These are phyloP conservation scores for Lytechinus pictus DNA, from an alignment of 35 echinoderm and acorn worm genomes.

Conservation along the genomic window DNA sequence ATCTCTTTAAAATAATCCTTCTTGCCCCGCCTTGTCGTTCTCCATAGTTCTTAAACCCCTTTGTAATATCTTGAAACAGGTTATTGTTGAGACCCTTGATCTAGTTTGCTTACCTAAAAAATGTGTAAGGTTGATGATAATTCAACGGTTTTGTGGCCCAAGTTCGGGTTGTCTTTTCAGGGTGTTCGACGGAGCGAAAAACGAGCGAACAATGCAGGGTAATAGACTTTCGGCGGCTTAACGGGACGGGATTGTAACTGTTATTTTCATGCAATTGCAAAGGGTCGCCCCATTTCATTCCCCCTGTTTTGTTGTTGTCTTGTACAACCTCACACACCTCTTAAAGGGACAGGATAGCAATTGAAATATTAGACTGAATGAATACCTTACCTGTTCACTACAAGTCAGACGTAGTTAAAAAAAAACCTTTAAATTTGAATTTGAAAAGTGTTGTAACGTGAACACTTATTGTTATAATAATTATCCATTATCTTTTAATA, in stretches of 20 bases:
- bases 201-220: not conserved
- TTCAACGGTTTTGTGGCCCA: not conserved
- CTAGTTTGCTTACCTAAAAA: not conserved
- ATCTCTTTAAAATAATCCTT: not conserved
- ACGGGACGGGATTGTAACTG: not conserved
- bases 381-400: too few species aligned
- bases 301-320: not conserved
- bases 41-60: not conserved
- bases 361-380: not conserved
- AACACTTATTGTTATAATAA: too few species aligned
- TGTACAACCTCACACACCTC: not conserved
- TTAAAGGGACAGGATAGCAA: not conserved
- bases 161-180: conserved; percentile 27
- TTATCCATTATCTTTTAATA: too few species aligned
- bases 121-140: conserved; percentile 23
- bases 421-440: too few species aligned
- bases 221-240: conserved; percentile 28
- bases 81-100: not conserved
- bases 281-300: not conserved
- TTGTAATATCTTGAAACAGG: not conserved
- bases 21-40: conserved; percentile 5
- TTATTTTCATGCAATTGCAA: not conserved
- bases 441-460: too few species aligned
- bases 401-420: too few species aligned
- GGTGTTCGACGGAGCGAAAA: not conserved